Evolutionary conservation across 2,797 vertebrate genomes (phyloP), one percentile per base, ranked within the genome.

Genomic region (Taeniopygia guttata): DNA sequence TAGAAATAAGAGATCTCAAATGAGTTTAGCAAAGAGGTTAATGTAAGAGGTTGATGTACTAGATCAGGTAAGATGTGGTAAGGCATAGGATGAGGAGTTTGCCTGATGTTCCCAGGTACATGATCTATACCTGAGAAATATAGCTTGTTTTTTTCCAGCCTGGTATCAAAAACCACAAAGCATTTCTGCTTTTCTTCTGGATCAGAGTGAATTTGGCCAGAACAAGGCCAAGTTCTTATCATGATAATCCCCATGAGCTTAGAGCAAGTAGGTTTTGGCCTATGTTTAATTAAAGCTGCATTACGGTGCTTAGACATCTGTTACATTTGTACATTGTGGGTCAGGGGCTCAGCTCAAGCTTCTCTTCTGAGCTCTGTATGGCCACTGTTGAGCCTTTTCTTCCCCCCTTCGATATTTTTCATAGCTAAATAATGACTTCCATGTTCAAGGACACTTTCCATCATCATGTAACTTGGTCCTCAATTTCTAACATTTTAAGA

Each of bases 241-340:
- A 36, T 34, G 36, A 82, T 96, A 95, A 95, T 96, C 81, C 64
- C 22, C 9, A 14, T 59, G 42, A 94, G 36, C 13, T 92, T 87
- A 92, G 30, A 82, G 55, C 62, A 88, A 70, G 77, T 13, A 88
- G 77, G 59, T 94, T 95, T 95, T 87, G 80, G 74, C 40, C 95
- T 78, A 82, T 45, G 72, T 95, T 95, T 96, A 96, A 96, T 97
- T 97, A 96, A 96, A 97, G 89, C 94, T 97, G 75, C 46, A 91
- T 95, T 91, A 91, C 4, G 52, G 66, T 69, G 27, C 80, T 95
- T 86, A 80, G 92, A 94, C 96, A 96, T 97, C 95, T 96, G 96
- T 97, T 95, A 95, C 80, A 89, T 95, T 94, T 92, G 70, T 92
- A 81, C 25, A 67, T 94, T 86, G 78, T 87, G 68, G 86, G 81